Conservation (phyloP, 2,797 vertebrate species). For the Agapornis canus region DNA sequence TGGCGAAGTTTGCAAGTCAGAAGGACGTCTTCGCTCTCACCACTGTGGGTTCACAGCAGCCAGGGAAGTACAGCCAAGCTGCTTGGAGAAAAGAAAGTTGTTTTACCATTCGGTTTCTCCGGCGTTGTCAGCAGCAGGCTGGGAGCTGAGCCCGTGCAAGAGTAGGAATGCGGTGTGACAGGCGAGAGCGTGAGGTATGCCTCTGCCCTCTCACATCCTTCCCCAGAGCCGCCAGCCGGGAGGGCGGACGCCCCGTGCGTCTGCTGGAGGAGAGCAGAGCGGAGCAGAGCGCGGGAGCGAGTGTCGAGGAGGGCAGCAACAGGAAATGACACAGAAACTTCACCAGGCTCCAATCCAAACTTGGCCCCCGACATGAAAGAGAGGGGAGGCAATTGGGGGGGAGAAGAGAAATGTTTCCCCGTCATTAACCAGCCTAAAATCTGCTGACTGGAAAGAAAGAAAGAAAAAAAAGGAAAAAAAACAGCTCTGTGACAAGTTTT, state of each 20-base stretch:
- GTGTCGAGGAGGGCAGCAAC: conserved; percentile 66
- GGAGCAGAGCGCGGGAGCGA: background rate
- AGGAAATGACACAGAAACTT: conserved; percentile 84
- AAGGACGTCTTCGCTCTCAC: background rate
- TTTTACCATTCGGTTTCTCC: background rate
- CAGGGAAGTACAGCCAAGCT: background rate
- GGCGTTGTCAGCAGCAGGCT: background rate
- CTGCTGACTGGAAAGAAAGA: conserved; percentile 15
- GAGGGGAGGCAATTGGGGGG: background rate
- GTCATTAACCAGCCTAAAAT: conserved; percentile 42
- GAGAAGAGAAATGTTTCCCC: background rate
- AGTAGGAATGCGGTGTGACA: conserved; percentile 65
- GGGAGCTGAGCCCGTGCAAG: background rate
- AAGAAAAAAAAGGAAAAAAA: background rate
- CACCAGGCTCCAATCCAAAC: conserved; percentile 70
- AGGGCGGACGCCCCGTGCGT: background rate
- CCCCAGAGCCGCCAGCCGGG: background rate
- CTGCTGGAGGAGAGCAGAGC: conserved; percentile 11
- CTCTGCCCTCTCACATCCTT: conserved; percentile 22
- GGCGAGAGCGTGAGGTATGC: conserved; percentile 20
- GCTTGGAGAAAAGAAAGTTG: background rate
- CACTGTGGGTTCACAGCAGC: background rate
- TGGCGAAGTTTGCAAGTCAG: background rate
- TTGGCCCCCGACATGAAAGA: conserved; percentile 58
- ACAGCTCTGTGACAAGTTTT: background rate